phyloP scores from a whole-genome alignment of 2,797 vertebrate genomes.

The Macropodus opercularis region DNA sequence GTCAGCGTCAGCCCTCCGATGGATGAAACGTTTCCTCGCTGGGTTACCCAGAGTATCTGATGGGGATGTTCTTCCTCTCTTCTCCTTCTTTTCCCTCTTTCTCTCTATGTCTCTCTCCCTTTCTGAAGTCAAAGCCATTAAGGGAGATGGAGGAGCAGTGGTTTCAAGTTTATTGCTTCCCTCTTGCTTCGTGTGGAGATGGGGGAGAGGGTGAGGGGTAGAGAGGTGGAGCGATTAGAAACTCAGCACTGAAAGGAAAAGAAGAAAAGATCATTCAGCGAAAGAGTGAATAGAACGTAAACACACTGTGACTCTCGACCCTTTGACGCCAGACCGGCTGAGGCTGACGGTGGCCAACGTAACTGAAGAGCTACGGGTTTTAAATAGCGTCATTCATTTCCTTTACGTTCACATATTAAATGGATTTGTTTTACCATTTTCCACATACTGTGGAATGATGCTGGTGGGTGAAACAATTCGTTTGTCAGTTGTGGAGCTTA shows the following conservation, averaged over 20 bases:
- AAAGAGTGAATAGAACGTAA: conserved; percentile 14
- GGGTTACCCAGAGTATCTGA: conserved; percentile 24
- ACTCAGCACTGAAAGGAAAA: conserved; percentile 82
- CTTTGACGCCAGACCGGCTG: conserved; percentile 44
- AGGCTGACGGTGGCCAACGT: neutral
- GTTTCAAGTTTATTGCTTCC: conserved; percentile 55
- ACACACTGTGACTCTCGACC: conserved; percentile 6
- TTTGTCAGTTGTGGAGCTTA: no score
- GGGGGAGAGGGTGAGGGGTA: conserved; percentile 29
- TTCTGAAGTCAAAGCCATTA: conserved; percentile 59
- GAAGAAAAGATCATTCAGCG: conserved; percentile 52
- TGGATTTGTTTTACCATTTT: neutral
- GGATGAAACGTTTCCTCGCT: conserved; percentile 5
- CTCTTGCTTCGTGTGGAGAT: conserved; percentile 65
- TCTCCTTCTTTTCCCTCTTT: conserved; percentile 43
- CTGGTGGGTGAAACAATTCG: conserved; percentile 49
- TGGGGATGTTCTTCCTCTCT: conserved; percentile 17
- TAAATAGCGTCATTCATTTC: no score
- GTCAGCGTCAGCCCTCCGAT: no score
- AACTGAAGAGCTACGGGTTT: no score
- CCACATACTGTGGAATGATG: conserved; percentile 3
- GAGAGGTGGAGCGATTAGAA: conserved; percentile 72
- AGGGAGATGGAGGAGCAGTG: conserved; percentile 58
- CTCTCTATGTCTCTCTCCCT: conserved; percentile 48
- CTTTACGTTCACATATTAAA: neutral